Conservation (phyloP, 2,113 vertebrate species). For the Hirundichthys speculiger region DNA sequence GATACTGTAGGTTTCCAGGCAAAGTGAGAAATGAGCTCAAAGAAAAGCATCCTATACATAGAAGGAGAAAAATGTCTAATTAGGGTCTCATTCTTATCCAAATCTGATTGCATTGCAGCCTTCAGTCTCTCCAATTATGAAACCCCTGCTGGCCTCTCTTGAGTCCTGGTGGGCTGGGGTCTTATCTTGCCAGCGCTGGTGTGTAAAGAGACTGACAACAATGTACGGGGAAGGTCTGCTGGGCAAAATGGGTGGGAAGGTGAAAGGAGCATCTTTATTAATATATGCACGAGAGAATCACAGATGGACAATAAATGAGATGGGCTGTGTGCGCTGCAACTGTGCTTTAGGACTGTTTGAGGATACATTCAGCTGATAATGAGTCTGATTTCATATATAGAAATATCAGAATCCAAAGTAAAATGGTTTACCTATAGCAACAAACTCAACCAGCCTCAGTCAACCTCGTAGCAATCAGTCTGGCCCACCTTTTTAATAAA, state of each 20-base stretch:
- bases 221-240: constrained; percentile 34
- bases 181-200: constrained; percentile 52
- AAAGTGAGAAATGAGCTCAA: constrained; percentile 32
- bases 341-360: constrained; percentile 1
- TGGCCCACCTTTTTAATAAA: no score
- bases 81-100: constrained; percentile 70
- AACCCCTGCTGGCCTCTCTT: constrained; percentile 55
- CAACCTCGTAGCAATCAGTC: no score
- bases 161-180: constrained; percentile 53
- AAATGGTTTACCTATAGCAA: neutral
- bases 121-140: constrained; percentile 61
- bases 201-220: constrained; percentile 73
- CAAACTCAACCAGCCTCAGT: no score
- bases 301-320: constrained; percentile 20
- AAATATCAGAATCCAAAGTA: neutral
- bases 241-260: constrained; percentile 60
- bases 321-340: neutral
- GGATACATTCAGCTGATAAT: constrained; percentile 5
- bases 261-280: constrained; percentile 36
- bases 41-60: constrained; percentile 63
- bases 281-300: constrained; percentile 7
- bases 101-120: constrained; percentile 55
- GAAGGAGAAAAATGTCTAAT: constrained; percentile 74
- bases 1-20: constrained; percentile 60
- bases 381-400: constrained; percentile 11